phyloP scores from a whole-genome alignment of 64 coral and sea anemone genomes.

The Dendronephthya gigantea region DNA sequence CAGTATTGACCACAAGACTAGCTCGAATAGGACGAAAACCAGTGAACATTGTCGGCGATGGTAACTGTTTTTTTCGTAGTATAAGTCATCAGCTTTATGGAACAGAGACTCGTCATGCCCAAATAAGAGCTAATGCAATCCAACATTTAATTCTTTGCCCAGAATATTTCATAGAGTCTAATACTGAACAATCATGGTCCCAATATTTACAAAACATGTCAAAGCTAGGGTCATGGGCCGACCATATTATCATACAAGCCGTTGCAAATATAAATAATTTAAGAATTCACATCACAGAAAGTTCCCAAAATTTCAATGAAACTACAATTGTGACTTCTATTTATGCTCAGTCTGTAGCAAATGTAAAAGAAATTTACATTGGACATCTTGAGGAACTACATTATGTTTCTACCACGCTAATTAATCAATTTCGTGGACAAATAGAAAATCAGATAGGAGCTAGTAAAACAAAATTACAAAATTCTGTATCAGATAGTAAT shows the following conservation, averaged over 20 bases:
- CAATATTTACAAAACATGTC: slow-evolving; percentile 42
- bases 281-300: not conserved
- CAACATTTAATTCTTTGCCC: slow-evolving; percentile 50
- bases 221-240: slow-evolving; percentile 28
- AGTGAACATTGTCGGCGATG: slow-evolving; percentile 29
- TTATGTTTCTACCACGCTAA: slow-evolving; percentile 13
- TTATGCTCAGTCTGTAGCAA: slow-evolving; percentile 2
- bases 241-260: slow-evolving; percentile 45
- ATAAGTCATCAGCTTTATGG: slow-evolving; percentile 41
- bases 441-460: not conserved
- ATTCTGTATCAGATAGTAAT: not conserved
- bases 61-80: slow-evolving; percentile 40
- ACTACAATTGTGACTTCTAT: not conserved
- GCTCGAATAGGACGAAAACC: slow-evolving; percentile 30
- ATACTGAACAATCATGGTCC: slow-evolving; percentile 34
- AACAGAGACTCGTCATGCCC: not conserved
- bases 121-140: slow-evolving; percentile 12
- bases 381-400: slow-evolving; percentile 31
- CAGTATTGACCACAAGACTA: slow-evolving; percentile 33
- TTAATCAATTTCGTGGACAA: not conserved
- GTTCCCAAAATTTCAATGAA: not conserved
- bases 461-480: not conserved
- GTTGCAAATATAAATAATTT: slow-evolving; percentile 27
- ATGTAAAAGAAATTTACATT: slow-evolving; percentile 25
- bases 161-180: slow-evolving; percentile 39